These are phyloP conservation scores for Platysternon megacephalum DNA, from an alignment of 2,113 vertebrate species.

Conservation along the genomic window DNA sequence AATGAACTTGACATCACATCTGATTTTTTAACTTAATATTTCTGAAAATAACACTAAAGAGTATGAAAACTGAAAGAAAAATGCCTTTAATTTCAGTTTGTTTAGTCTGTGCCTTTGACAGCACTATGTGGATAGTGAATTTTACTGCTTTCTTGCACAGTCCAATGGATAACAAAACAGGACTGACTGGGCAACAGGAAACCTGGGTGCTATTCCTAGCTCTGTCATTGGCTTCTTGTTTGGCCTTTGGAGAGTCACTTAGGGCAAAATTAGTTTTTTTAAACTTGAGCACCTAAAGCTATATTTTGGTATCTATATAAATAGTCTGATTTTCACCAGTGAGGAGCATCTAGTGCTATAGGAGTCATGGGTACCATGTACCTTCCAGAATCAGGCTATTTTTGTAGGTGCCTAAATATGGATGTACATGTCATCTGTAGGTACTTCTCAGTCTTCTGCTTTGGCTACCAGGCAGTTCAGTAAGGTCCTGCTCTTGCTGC, in stretches of 20 bases:
- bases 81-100: not conserved
- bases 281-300: not conserved
- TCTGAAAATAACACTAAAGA: not conserved
- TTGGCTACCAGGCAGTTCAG: not conserved
- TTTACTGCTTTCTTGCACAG: not conserved
- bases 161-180: not conserved
- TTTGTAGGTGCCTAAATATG: not conserved
- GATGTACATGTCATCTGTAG: not conserved
- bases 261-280: not conserved
- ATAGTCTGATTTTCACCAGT: not conserved
- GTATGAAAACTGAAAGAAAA: not conserved
- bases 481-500: not conserved
- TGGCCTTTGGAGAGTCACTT: not conserved
- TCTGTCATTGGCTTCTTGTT: not conserved
- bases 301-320: conserved; percentile 3
- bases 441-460: not conserved
- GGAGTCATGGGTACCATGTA: not conserved
- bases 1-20: not conserved
- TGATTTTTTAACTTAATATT: not conserved
- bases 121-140: not conserved
- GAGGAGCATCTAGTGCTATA: not conserved
- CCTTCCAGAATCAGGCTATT: not conserved
- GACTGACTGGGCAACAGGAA: not conserved
- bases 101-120: not conserved
- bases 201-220: not conserved